Evolutionary conservation across 2,113 vertebrate species (phyloP), one percentile per base, ranked within the genome.

Genomic region (Trogon melanurus): DNA sequence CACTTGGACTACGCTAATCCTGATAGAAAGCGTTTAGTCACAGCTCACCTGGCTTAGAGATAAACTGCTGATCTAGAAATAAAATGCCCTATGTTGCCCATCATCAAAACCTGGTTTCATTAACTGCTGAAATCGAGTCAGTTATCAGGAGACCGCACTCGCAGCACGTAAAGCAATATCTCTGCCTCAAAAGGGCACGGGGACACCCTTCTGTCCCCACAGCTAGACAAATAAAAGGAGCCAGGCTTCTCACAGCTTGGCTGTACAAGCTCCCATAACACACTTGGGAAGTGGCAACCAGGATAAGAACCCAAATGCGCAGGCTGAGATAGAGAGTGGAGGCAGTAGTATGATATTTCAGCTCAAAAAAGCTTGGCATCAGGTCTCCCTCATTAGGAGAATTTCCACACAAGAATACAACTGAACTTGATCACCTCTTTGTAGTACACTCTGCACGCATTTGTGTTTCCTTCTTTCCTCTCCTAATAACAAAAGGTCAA

Each of bases 1-100:
- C 25, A 57, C 4, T 4, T 1, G 76, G 23, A 60, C 38, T 32
- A 47, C 0, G 0, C 36, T 66, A 74, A 47, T 34, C 9, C 47
- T 36, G 41, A 50, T 0, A 86, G 26, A 90, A 91, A 79, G 26
- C 38, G 9, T 58, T 79, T 36, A 74, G 38, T 17, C 21, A 44
- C 5, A 41, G 57, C 32, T 76, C 32, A 83, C 25, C 44, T 26
- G 11, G 36, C n/a, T 56, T 51, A 51, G 18, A 72, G 30, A 48
- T 13, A 82, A 79, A 80, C 19, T 67, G 27, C 22, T 82, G 32
- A 61, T 71, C 44, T 32, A 80, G 61, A 89, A 91, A 73, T 16
- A 32, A 67, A 86, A 60, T 29, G 38, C 25, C 18, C 25, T 53
- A 6, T 27, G 36, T 16, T 58, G 22, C 23, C 4, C 11, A 14